Base-by-base conservation (phyloP, 2,888 invertebrate species). In the Apomyelois bistriatella region DNA sequence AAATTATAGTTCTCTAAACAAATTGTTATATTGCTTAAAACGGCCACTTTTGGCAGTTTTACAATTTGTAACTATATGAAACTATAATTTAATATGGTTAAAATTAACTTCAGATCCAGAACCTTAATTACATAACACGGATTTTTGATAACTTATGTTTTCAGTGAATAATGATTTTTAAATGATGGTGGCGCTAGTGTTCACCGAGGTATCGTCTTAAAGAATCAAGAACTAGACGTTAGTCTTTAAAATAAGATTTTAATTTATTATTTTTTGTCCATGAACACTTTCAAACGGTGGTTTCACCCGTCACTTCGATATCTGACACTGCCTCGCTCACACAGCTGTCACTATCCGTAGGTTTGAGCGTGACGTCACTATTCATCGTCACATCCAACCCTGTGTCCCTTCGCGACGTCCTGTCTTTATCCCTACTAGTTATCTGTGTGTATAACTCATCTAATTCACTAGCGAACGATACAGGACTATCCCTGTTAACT, bases 361-460 rank as follows among this genome's bases (percentile, higher is more conserved):
- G 85, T 57, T 83, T 85, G 22, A 91, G 65, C 3, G 87, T 88
- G 61, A 84, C 82, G 64, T 90, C 90, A 76, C 89, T 87, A 52
- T 81, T 86, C 57, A 85, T 72, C 10, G 89, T 86, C 62, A 81
- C 79, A 54, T 88, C 88, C 38, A 87, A 56, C 9, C 75, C 82
- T 36, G 70, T 65, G 6, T 85, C 83, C 49, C 78, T 79, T 13
- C 79, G 61, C 46, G 70, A 65, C 47, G 74, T 66, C 60, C 83
- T 78, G 6, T 84, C 82, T 52, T 79, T 76, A 52, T 84, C 82
- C 55, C 85, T 70, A 62, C 92, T 85, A 12, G 92, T 90, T 42
- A 94, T 94, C 67, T 93, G 93, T 62, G 94, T 93, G 71, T 94
- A 94, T 7, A 94, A 81, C 69, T 94, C 94, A 66, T 94, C 94